Evolutionary conservation across 2,113 vertebrate species (phyloP), one percentile per base, ranked within the genome.

Genomic region (Neodontobutis hainanensis): DNA sequence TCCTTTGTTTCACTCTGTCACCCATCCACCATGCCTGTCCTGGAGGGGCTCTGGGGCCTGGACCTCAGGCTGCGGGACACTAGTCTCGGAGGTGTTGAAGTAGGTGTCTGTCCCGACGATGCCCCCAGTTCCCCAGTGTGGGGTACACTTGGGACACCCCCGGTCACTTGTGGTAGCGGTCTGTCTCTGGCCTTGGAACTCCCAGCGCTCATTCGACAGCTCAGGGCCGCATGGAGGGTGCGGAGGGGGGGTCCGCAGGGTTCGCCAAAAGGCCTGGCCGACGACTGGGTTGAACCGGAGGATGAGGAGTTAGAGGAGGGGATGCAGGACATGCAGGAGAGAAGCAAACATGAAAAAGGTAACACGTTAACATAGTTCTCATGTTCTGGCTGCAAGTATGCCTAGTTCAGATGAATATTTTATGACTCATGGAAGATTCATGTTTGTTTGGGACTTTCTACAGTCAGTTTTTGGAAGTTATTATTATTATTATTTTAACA

Each of bases 181-280:
- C 56, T 88, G 45, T 87, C 85, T 1, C 69, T 90, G 53, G 75
- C 87, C 10, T 75, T 88, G 73, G 86, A 88, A 61, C 77, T 90
- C 6, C 87, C 86, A 0, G 76, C 85, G 50, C 86, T 89, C 52
- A 75, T 89, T 65, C 76, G 89, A 36, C 89, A 90, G 73, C 86
- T 89, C 45, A 66, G 87, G 71, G 82, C 74, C 0, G 86, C 80
- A 8, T 90, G 89, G 87, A 83, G 80, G 61, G 81, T 82, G 0
- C 82, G 85, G 55, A 78, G 75, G 53, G 80, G 78, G 32, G 75
- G 76, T 15, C 40, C 81, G 2, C 77, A 19, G 47, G 61, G 68
- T n/a, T 60, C 72, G 0, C 68, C 81, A 55, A 76, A 64, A 44
- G 73, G 73, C 40, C 63, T 79, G 57, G 45, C 45, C 1, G 59